Base-by-base conservation (phyloP, 2,888 invertebrate genomes). In the Germaria angustata region DNA sequence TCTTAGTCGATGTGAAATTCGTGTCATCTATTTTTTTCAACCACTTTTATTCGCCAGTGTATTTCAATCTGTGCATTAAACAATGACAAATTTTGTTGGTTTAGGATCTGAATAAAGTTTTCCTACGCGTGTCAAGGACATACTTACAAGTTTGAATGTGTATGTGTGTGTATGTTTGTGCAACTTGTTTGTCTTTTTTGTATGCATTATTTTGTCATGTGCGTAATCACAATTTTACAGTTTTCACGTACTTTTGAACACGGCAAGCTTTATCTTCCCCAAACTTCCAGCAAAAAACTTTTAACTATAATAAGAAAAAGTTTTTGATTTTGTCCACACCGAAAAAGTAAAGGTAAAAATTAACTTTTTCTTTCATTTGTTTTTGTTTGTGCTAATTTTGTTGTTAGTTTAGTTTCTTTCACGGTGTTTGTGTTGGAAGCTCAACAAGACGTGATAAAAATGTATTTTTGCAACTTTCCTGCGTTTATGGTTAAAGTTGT, bases 161-260 rank as follows among this genome's bases (percentile, higher is more conserved):
- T 59, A 44, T 32, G 17, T 73, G 36, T 32, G 32, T 65, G 44
- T 24, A 36, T 59, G 53, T 32, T 15, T 71, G 36, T 11, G 28
- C 13, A 17, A 72, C 20, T 22, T 65, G 71, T 51, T 69, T 66
- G 36, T 53, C 49, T 20, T 32, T 8, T 22, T 46, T 51, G 13
- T 41, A 11, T 28, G 9, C 39, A n/a, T n/a, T 20, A 2, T 17
- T 77, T 44, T 32, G 59, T 66, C 49, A 57, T 81, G 78, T 69
- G 73, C 73, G 63, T 81, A 65, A 69, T 65, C 73, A 78, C 46
- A 78, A 72, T 65, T 73, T 75, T 41, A 11, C 55, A 72, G 6
- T 57, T 72, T 78, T 66, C 78, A 82, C 79, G 72, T 78, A 78
- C 44, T 75, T 72, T 66, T 57, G 59, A 79, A 59, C 79, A 79